Evolutionary conservation across 1,140 invertebrate species (phyloP), one percentile per base, ranked within the genome.

Genomic region (Scylla paramamosain): DNA sequence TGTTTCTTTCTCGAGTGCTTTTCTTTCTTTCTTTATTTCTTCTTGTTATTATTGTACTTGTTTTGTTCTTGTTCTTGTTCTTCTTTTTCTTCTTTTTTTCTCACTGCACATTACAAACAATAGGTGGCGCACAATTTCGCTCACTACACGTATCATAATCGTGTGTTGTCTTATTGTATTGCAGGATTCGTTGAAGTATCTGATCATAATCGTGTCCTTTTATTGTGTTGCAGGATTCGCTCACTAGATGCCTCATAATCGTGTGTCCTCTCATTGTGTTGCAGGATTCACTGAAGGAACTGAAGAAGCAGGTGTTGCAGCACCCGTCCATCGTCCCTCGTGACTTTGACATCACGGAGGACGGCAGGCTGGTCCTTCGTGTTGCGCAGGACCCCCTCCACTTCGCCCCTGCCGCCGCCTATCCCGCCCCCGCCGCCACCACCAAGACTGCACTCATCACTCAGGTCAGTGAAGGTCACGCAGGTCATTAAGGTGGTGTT

Each of bases 251-350:
- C 10, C 52, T 59, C 52, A 0, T 59, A 59, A 59, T 59, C 12
- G 16, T 59, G 52, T n/a, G n/a, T 48, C 20, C 0, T 45, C 45
- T 83, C 25, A 32, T 25, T 90, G 28, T 39, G n/a, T 31, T 88
- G 28, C 89, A 92, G 92, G 91, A 92, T n/a, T 97, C 97, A 28
- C 93, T 97, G 52, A 95, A 96, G 31, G 96, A 97, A 91, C 95
- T 97, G 87, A 96, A 96, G 82, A 96, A 96, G 88, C 96, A 97
- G 95, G 91, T 97, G 48, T 95, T 96, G 82, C 96, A 96, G 96
- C 99, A 99, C 97, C 99, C 99, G 16, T 99, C 98, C 25, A 99
- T 99, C 96, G 97, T 99, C 93, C 98, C 99, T 86, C 98, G 98
- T 52, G 99, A 99, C 97, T 99, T 99, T 97, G 98, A 99, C 97